Percentiles rank a stretch among this genome's conserved stretches.
Evolutionary conservation across 92 coral and sea anemone species (phyloP).

Genomic region (Isaurus tuberculatus): DNA sequence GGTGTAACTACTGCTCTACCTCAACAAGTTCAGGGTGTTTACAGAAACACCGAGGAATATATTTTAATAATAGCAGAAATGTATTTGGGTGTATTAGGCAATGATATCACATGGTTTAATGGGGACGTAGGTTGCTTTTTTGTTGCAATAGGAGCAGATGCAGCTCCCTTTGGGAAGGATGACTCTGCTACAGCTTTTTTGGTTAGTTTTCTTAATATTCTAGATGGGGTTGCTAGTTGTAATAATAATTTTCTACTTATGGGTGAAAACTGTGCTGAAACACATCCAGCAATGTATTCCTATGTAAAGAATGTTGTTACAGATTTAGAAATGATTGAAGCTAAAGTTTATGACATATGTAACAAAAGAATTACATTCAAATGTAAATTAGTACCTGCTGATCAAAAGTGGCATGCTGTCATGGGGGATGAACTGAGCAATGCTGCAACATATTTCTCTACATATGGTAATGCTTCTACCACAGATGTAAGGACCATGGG

Average conservation of each 20-base stretch:
- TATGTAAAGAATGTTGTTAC: conserved; percentile 57
- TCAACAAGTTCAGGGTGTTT: conserved; percentile 68
- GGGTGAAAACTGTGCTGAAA: conserved; percentile 76
- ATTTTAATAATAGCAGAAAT: conserved; percentile 62
- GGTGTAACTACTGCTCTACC: conserved; percentile 60
- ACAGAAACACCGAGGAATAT: conserved; percentile 65
- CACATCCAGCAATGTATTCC: conserved; percentile 58
- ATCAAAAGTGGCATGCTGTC: conserved; percentile 73
- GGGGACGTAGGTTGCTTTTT: conserved; percentile 51
- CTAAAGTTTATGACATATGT: conserved; percentile 56
- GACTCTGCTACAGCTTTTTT: conserved; percentile 69
- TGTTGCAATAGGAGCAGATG: conserved; percentile 67
- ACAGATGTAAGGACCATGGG: conserved; percentile 44
- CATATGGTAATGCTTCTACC: conserved; percentile 71
- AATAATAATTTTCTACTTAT: conserved; percentile 66
- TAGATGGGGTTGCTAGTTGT: conserved; percentile 71
- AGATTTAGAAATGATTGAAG: conserved; percentile 72
- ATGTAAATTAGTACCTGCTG: conserved; percentile 60
- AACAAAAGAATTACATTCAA: conserved; percentile 50
- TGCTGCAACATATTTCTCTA: conserved; percentile 70
- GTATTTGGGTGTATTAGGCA: conserved; percentile 54
- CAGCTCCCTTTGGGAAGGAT: conserved; percentile 71
- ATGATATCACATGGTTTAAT: conserved; percentile 62
- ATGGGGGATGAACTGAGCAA: conserved; percentile 75
- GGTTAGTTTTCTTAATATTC: conserved; percentile 71